Evolutionary conservation across 2,797 vertebrate genomes (phyloP).

Genomic region (Antennarius maculatus): DNA sequence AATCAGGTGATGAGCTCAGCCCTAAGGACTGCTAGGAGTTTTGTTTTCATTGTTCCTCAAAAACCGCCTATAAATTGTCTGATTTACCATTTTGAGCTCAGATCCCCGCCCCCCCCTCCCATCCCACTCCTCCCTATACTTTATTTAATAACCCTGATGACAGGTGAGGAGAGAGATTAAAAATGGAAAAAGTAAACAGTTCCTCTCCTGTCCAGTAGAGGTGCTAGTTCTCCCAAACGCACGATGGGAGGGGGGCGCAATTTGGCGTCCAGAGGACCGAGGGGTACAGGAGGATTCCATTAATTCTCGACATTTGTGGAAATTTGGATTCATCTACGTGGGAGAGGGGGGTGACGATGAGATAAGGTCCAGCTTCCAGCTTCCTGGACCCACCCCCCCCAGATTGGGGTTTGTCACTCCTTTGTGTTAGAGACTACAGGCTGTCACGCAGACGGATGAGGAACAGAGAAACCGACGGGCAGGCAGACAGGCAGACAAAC

Average conservation of each 20-base stretch:
- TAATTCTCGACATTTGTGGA: constrained; percentile 34
- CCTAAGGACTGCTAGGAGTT: constrained; percentile 38
- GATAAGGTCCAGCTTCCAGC: constrained; percentile 9
- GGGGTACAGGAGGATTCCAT: constrained; percentile 36
- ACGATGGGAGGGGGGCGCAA: constrained; percentile 21
- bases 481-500: constrained; percentile 75
- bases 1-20: constrained; percentile 45
- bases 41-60: constrained; percentile 64
- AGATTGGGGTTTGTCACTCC: constrained; percentile 29
- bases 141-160: constrained; percentile 25
- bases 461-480: constrained; percentile 77
- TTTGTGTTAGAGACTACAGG: constrained; percentile 65
- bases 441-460: constrained; percentile 71
- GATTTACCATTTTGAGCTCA: constrained; percentile 12
- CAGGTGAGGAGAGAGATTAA: constrained; percentile 42
- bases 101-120: neutral
- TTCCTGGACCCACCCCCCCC: constrained; percentile 42
- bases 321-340: constrained; percentile 25
- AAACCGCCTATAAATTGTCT: constrained; percentile 34
- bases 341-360: constrained; percentile 12
- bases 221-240: constrained; percentile 3
- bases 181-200: constrained; percentile 27
- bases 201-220: constrained; percentile 12
- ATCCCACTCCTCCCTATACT: neutral
- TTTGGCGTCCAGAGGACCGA: constrained; percentile 42